Conservation (phyloP, 2,888 invertebrate species). For the Melipona beecheii region DNA sequence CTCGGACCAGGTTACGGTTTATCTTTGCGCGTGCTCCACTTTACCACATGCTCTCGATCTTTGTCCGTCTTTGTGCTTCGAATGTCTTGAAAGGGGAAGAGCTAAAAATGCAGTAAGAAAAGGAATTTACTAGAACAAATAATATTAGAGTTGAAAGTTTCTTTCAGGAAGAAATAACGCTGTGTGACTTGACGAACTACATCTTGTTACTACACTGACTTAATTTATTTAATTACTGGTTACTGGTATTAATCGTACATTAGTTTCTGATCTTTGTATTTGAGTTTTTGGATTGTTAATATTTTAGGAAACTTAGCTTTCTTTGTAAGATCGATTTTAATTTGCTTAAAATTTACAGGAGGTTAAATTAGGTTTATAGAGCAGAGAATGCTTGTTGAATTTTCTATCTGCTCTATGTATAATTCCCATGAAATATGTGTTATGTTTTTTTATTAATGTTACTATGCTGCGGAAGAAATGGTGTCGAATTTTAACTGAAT, state of each 20-base stretch:
- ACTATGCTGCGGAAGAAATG: no score
- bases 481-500: no score
- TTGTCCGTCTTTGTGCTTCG: neutral
- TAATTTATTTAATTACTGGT: neutral
- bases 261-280: neutral
- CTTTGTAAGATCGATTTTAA: neutral
- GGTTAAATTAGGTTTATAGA: neutral
- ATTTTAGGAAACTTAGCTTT: neutral
- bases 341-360: neutral
- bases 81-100: neutral
- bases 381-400: neutral
- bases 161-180: neutral
- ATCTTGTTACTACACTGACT: neutral
- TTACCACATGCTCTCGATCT: slow-evolving; percentile 4
- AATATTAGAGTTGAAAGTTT: neutral
- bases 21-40: slow-evolving; percentile 23
- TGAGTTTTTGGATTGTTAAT: neutral
- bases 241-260: neutral
- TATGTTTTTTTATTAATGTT: no score
- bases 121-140: neutral
- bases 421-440: no score
- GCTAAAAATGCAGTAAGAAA: neutral
- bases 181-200: no score
- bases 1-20: slow-evolving; percentile 1
- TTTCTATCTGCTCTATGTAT: neutral